Conservation (phyloP, 2,113 vertebrate species). For the Mus musculus region GRCm39 chr3:131457001-131457500, state of each 20-base stretch:
- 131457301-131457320: neutral
- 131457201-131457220: neutral
- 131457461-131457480: neutral
- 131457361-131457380: neutral
- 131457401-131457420: neutral
- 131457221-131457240: neutral
- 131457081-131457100: neutral
- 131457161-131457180: neutral
- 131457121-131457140: neutral
- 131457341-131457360: neutral
- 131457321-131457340: neutral
- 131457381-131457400: neutral
- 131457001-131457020: slow-evolving; percentile 22
- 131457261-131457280: neutral
- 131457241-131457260: neutral
- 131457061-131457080: neutral
- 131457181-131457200: neutral
- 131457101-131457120: neutral
- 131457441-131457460: neutral
- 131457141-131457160: neutral
- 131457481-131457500: neutral
- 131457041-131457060: neutral
- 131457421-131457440: neutral
- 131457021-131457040: neutral
- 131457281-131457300: neutral